phyloP scores from a whole-genome alignment of 2,797 vertebrate species.

The Emys orbicularis region DNA sequence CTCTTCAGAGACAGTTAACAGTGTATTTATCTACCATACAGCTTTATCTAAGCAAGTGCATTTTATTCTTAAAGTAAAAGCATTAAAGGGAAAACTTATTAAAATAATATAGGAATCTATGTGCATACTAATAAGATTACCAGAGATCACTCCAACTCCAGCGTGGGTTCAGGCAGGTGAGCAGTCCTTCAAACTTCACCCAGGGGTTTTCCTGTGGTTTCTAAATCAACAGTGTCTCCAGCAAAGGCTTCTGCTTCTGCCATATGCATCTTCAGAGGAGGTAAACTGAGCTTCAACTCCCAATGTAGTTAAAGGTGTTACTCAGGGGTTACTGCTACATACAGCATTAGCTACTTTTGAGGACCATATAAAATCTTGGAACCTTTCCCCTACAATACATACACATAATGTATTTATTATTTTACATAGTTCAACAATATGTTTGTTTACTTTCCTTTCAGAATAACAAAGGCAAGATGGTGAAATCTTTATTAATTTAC shows the following conservation, averaged over 20 bases:
- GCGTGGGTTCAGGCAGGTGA: too few relatives aligned
- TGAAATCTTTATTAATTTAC: not conserved
- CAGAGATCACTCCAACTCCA: too few relatives aligned
- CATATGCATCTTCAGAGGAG: not conserved
- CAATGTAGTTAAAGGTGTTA: not conserved
- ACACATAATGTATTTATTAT: not conserved
- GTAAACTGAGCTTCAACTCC: too few relatives aligned
- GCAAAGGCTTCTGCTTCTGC: not conserved
- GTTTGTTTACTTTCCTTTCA: not conserved
- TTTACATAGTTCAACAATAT: not conserved
- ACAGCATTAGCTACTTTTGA: not conserved
- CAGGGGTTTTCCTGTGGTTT: too few relatives aligned
- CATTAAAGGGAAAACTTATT: too few relatives aligned
- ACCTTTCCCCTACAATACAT: not conserved
- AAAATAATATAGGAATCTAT: too few relatives aligned
- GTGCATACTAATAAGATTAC: too few relatives aligned
- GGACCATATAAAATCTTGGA: not conserved
- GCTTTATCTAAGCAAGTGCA: too few relatives aligned
- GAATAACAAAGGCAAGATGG: not conserved
- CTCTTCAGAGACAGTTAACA: too few relatives aligned
- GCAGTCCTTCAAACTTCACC: too few relatives aligned
- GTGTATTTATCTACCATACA: too few relatives aligned
- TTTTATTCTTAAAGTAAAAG: too few relatives aligned
- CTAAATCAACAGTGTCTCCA: not conserved
- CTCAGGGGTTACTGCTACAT: not conserved